Percentiles rank a stretch among this genome's conserved stretches.
phyloP scores from a whole-genome alignment of 1,140 invertebrate species.

The Pseudomyrmex dendroicus region DNA sequence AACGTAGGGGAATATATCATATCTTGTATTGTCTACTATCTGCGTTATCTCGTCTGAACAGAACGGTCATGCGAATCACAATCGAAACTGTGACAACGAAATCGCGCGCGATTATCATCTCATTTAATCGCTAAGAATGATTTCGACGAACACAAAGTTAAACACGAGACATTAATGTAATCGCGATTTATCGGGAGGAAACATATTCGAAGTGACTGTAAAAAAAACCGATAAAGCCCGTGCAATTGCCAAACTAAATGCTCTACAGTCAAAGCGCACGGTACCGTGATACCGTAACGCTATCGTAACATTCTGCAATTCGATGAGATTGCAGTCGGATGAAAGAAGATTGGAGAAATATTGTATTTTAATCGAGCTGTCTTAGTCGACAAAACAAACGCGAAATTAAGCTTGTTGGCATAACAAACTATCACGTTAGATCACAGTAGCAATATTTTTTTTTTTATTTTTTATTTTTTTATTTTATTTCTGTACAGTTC shows the following conservation, averaged over 20 bases:
- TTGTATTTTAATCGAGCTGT: slow-evolving; percentile 12
- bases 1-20: background rate
- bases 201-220: background rate
- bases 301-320: background rate
- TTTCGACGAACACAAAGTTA: background rate
- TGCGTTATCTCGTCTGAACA: background rate
- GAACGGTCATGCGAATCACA: background rate
- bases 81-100: background rate
- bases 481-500: background rate
- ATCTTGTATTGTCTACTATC: background rate
- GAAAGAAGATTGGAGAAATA: background rate
- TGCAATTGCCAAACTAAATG: background rate
- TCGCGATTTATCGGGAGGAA: background rate
- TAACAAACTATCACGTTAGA: background rate
- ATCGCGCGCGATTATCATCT: background rate
- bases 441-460: slow-evolving; percentile 4
- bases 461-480: too few species aligned
- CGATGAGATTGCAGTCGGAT: background rate
- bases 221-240: background rate
- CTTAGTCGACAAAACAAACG: background rate
- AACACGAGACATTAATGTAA: background rate
- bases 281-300: background rate
- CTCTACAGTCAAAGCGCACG: background rate
- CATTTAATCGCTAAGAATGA: background rate
- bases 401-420: slow-evolving; percentile 7